Base-by-base conservation (phyloP, 1,140 invertebrate genomes). In the Drosophila nigromelanica region DNA sequence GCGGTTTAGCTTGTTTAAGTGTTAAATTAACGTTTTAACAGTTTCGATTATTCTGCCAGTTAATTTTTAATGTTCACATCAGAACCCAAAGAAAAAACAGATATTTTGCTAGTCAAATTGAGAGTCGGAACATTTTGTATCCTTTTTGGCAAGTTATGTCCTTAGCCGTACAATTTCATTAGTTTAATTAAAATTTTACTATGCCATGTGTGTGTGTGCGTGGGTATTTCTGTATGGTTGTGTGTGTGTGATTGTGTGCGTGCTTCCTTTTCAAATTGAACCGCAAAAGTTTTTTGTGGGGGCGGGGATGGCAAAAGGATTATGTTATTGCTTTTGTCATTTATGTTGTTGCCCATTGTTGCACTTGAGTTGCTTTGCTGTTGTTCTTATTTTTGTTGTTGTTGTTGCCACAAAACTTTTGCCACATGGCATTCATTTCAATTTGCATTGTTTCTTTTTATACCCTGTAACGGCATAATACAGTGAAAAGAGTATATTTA, bases 11-110 rank as follows among this genome's bases (percentile, higher is more conserved):
- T 89, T 87, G 82, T 87, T 83, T 87, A 87, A 87, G 82, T 87
- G 82, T 87, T 87, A 87, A 87, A 89, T 87, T 87, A 89, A 87
- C 76, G 83, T 87, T 87, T 87, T 82, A 87, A 87, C 82, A 89
- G 78, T 64, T 87, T 89, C 74, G 76, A 83, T 87, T 89, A 87
- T 82, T 82, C 78, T 68, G 76, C 75, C 82, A 79, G 80, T 89
- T 82, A 82, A 87, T 87, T 87, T 87, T 89, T 89, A 82, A 87
- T 89, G 73, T 56, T 80, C 15, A 18, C 12, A 14, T 18, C 21
- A 24, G 39, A 24, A 45, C 21, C 50, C 54, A 30, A 27, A 33
- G 37, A 64, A 60, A 54, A 51, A 52, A 54, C 30, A 47, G 59
- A 62, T 30, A 51, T 37, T 21, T n/a, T n/a, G 39, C 12, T n/a